Conservation (phyloP, 2,797 vertebrate species). For the Falco naumanni region DNA sequence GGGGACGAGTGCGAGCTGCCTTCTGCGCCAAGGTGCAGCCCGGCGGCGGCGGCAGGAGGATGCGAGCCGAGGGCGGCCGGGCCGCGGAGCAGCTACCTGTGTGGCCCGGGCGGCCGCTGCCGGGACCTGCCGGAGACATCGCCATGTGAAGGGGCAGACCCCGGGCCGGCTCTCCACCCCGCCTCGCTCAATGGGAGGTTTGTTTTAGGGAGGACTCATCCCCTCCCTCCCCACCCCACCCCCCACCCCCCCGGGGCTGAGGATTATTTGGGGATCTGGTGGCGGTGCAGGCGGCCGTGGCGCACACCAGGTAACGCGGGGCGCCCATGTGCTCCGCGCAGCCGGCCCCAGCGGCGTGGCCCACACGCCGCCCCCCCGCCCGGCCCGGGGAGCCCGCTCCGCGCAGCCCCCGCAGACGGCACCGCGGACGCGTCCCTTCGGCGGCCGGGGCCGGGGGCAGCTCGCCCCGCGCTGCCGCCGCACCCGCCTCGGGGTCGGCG, state of each 20-base stretch:
- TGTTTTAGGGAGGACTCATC: constrained; percentile 29
- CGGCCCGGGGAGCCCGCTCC: not conserved
- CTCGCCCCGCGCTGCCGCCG: not conserved
- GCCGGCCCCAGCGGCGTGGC: not conserved
- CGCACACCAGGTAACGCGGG: constrained; percentile 69
- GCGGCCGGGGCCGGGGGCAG: not conserved
- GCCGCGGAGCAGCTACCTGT: constrained; percentile 85
- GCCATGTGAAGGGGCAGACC: constrained; percentile 55
- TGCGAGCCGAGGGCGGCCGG: constrained; percentile 76
- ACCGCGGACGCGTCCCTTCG: not conserved
- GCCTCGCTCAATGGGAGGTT: constrained; percentile 39
- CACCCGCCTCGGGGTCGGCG: not conserved
- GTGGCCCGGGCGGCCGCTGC: constrained; percentile 86
- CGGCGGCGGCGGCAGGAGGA: constrained; percentile 69
- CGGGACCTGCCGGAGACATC: constrained; percentile 62
- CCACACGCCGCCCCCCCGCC: not conserved
- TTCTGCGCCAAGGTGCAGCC: constrained; percentile 33
- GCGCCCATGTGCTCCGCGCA: constrained; percentile 46
- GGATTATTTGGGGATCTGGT: constrained; percentile 7
- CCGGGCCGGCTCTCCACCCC: constrained; percentile 25
- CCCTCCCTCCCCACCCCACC: not conserved
- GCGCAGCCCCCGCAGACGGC: not conserved
- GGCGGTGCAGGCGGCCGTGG: constrained; percentile 34
- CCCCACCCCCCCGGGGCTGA: not conserved
- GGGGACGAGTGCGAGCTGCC: not conserved